Evolutionary conservation across 2,888 invertebrate species (phyloP).

Genomic region (Lypha dubia): DNA sequence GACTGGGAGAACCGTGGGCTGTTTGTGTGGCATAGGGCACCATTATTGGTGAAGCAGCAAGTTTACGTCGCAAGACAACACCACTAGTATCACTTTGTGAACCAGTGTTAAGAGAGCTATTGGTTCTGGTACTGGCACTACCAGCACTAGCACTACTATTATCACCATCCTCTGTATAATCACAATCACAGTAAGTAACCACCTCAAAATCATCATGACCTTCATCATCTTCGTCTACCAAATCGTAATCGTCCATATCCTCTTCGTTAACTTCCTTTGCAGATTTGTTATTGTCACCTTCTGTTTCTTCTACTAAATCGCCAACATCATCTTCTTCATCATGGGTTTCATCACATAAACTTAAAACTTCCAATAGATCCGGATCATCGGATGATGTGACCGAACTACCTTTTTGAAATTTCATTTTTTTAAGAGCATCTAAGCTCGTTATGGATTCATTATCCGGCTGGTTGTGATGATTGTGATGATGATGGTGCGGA

Average conservation of each 20-base stretch:
- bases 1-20: conserved; percentile 20
- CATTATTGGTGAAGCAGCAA: conserved; percentile 79
- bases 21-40: conserved; percentile 73
- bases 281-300: conserved; percentile 36
- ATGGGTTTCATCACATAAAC: conserved; percentile 79
- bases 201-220: conserved; percentile 80
- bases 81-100: conserved; percentile 71
- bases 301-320: conserved; percentile 75
- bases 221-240: conserved; percentile 77
- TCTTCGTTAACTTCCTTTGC: conserved; percentile 57
- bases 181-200: conserved; percentile 79
- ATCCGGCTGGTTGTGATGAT: conserved; percentile 73
- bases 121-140: conserved; percentile 74
- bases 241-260: conserved; percentile 71
- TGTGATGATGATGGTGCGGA: conserved; percentile 71
- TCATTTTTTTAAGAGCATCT: conserved; percentile 81
- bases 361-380: conserved; percentile 82
- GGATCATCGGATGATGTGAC: conserved; percentile 82
- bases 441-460: conserved; percentile 81
- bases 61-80: conserved; percentile 81
- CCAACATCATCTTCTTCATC: conserved; percentile 77
- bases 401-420: conserved; percentile 82
- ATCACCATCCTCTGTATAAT: conserved; percentile 80
- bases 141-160: conserved; percentile 76
- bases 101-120: conserved; percentile 59